phyloP scores from a whole-genome alignment of 2,797 vertebrate genomes.

The Syngnathus acus region DNA sequence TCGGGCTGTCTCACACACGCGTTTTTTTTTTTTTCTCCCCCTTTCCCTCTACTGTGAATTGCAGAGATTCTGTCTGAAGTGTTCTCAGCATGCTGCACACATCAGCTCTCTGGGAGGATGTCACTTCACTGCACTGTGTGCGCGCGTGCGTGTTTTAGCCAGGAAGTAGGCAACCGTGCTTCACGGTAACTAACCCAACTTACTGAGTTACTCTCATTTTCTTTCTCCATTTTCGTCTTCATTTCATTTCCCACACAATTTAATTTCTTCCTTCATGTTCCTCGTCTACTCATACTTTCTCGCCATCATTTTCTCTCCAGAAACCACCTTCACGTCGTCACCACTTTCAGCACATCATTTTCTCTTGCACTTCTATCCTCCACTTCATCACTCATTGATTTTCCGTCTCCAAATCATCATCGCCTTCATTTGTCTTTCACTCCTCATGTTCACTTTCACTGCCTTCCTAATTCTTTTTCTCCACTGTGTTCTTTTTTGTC shows the following conservation, averaged over 20 bases:
- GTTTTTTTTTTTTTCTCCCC: slow-evolving; percentile 41
- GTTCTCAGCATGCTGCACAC: slow-evolving; percentile 77
- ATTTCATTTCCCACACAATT: too few relatives aligned
- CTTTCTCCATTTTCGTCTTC: not conserved
- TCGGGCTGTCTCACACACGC: not conserved
- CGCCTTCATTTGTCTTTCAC: too few relatives aligned
- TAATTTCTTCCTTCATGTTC: not conserved
- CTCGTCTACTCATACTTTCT: not conserved
- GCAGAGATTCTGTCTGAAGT: slow-evolving; percentile 79
- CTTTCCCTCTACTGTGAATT: slow-evolving; percentile 58
- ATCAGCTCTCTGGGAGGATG: slow-evolving; percentile 73
- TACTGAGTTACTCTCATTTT: slow-evolving; percentile 46
- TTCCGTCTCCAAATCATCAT: too few relatives aligned
- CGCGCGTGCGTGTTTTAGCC: not conserved
- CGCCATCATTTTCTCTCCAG: too few relatives aligned
- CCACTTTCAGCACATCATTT: too few relatives aligned
- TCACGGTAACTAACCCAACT: slow-evolving; percentile 76
- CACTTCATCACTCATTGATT: too few relatives aligned
- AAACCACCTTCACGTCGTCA: too few relatives aligned
- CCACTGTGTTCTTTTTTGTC: too few relatives aligned
- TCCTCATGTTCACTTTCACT: too few relatives aligned
- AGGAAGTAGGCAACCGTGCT: slow-evolving; percentile 63
- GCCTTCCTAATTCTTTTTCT: too few relatives aligned
- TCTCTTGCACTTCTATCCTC: too few relatives aligned
- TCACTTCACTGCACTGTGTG: slow-evolving; percentile 63